Evolutionary conservation across 2,888 invertebrate species (phyloP).

Genomic region (Cynaeus angustus): DNA sequence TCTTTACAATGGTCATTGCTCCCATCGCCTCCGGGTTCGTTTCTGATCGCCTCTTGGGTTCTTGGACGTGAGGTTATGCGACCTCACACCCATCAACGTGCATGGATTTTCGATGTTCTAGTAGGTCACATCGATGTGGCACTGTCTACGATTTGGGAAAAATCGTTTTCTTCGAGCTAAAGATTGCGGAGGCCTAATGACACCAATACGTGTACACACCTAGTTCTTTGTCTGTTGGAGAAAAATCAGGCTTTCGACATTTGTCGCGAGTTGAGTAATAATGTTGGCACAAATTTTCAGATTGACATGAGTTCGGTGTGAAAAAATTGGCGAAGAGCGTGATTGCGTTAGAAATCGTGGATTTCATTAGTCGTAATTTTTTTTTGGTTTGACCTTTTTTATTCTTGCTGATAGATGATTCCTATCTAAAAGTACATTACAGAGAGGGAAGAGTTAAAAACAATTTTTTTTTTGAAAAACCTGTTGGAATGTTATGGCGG

Average conservation of each 20-base stretch:
- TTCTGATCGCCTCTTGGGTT: not conserved
- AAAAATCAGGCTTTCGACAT: slow-evolving; percentile 25
- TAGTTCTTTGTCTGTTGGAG: slow-evolving; percentile 17
- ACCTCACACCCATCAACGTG: slow-evolving; percentile 53
- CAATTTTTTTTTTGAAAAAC: no score
- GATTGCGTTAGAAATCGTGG: no score
- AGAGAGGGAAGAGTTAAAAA: no score
- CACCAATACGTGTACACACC: slow-evolving; percentile 45
- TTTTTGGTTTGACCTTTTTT: no score
- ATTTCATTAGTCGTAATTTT: no score
- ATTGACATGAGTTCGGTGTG: no score
- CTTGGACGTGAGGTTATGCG: slow-evolving; percentile 49
- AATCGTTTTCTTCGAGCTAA: slow-evolving; percentile 17
- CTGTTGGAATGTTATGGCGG: no score
- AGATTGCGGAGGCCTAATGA: slow-evolving; percentile 43
- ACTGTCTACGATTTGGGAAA: slow-evolving; percentile 38
- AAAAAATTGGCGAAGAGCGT: no score
- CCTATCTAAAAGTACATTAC: no score
- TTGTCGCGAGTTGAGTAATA: slow-evolving; percentile 22
- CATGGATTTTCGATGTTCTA: slow-evolving; percentile 28
- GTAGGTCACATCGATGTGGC: slow-evolving; percentile 46
- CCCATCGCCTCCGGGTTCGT: slow-evolving; percentile 13
- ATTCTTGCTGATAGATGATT: no score
- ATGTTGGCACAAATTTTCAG: not conserved
- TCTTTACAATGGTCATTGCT: slow-evolving; percentile 46